Evolutionary conservation across 2,113 vertebrate species (phyloP), one percentile per base, ranked within the genome.

Genomic region (Scortum barcoo): DNA sequence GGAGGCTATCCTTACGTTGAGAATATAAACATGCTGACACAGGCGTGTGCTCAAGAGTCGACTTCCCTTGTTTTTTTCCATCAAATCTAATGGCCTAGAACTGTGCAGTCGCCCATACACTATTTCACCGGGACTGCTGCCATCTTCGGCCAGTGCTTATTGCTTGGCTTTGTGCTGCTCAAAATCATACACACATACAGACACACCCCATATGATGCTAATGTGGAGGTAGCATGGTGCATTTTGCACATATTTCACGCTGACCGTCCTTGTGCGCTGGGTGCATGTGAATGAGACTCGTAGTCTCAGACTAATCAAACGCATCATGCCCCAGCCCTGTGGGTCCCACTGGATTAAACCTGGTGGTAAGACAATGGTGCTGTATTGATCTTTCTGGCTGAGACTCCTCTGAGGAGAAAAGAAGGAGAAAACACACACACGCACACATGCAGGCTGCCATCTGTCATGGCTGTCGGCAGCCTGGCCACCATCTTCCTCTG

Each of bases 391-490:
- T 1, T 66, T 56, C 63, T 66, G 73, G 72, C 79, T 69, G 57
- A 67, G 51, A 76, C 58, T 78, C 70, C 69, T 85, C 63, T 33
- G 68, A 72, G 69, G 60, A 24, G 85, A 60, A 88, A 72, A 85
- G 48, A 70, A 70, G 68, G 38, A 44, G 87, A 86, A 89, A 85
- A 89, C 83, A 74, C 81, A 73, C 61, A 38, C 56, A 20, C 40
- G 28, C 78, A 60, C 81, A 65, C 72, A 62, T 50, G 54, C 58
- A 68, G 65, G 66, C 60, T 33, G 71, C 93, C 92, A 95, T 95
- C 92, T 94, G 91, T 93, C 92, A 91, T 85, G 86, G 84, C 91
- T 92, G 93, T 91, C 78, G 33, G 68, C 89, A 84, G 81, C 86
- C 72, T 30, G 80, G 92, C 78, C 83, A 86, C 84, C 88, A 89